Evolutionary conservation across 2,113 vertebrate species (phyloP), one percentile per base, ranked within the genome.

Genomic region (Phocoena sinus): DNA sequence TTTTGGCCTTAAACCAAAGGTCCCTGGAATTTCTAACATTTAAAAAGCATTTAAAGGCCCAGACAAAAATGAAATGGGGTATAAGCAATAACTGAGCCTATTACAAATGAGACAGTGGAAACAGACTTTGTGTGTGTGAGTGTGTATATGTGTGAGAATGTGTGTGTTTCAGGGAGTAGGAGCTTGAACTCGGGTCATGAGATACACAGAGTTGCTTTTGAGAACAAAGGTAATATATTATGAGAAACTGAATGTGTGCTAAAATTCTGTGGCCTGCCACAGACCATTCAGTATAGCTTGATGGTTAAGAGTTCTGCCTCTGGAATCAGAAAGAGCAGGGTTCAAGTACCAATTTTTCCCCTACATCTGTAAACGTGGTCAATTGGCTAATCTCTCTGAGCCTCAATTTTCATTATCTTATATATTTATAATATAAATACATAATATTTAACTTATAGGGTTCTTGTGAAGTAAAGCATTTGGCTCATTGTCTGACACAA

Each of bases 391-490:
- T 31, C 2, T 63, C 18, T 63, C 38, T 63, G 28, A 26, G 25
- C 44, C 71, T 95, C 76, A 38, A 6, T 81, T 95, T 92, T 90
- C 11, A 84, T 81, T 63, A 62, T n/a, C 62, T 87, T 80, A 38
- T 41, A 80, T 80, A n/a, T 58, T 36, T 58, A 58, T 80, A 58
- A 80, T 58, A 80, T 58, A 58, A 80, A 80, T 36, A 58, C 7
- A 58, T 26, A 47, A 47, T 87, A 60, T 58, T 91, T 74, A 91
- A 93, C 15, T 60, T 58, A 53, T 20, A 17, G 4, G 44, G 26
- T 50, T 63, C 47, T 70, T 65, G 33, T 53, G 62, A 73, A 2
- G 6, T 67, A 77, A 93, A 58, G 6, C 36, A 86, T 53, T 77
- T 36, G 89, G 47, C 60, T 91, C 50, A 63, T 33, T 81, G 23